phyloP scores from a whole-genome alignment of 37 sponge, comb jelly and placozoan species.

The Geodia barretti region DNA sequence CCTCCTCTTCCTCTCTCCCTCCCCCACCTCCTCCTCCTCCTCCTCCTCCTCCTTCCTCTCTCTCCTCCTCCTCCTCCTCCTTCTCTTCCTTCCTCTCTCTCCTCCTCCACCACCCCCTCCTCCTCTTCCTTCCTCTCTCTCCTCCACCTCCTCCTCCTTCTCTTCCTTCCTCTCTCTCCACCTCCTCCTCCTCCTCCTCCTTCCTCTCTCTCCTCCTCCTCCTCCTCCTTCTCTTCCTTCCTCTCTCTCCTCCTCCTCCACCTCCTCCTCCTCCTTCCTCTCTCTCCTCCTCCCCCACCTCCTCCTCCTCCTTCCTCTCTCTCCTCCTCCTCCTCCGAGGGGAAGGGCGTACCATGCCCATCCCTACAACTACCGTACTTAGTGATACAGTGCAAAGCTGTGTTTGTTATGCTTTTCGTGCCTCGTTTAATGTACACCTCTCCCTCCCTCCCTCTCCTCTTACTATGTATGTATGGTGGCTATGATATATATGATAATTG shows the following conservation, averaged over 20 bases:
- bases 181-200: not conserved
- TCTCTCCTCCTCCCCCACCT: no score
- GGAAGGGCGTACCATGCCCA: not conserved
- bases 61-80: constrained; percentile 4
- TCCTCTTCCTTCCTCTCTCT: not conserved
- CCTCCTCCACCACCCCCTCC: not conserved
- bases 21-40: constrained; percentile 1
- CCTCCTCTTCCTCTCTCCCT: constrained; percentile 3
- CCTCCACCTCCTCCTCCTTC: constrained; percentile 7
- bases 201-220: constrained; percentile 3
- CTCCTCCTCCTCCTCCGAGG: not conserved
- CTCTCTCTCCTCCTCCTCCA: no score
- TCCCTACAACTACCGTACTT: no score
- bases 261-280: not conserved
- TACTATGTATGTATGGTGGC: no score
- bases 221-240: not conserved
- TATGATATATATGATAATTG: no score
- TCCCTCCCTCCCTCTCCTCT: no score
- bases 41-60: constrained; percentile 4
- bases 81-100: not conserved
- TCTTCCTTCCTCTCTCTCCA: constrained; percentile 32
- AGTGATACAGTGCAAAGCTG: no score
- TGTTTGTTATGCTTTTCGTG: no score
- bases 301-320: constrained; percentile 1
- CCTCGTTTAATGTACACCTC: no score